Evolutionary conservation across 1,140 invertebrate genomes (phyloP).

Genomic region (Lamellibrachia luymesi): DNA sequence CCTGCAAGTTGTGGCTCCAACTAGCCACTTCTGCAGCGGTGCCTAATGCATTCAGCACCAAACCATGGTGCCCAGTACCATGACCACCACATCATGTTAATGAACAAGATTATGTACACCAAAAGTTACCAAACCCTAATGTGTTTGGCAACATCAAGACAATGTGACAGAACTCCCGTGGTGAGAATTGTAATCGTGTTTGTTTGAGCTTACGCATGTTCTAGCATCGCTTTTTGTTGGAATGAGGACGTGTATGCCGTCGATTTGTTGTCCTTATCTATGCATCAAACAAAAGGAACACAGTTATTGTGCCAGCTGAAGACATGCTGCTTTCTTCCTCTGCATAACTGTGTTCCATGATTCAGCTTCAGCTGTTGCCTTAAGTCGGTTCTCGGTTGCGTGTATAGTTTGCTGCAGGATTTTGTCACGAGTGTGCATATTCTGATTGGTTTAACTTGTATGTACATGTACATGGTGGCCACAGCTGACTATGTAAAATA

Average conservation of each 20-base stretch:
- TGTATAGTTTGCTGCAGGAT: constrained; percentile 1
- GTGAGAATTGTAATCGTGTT: neutral
- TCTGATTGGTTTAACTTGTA: constrained; percentile 1
- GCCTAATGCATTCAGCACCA: no score
- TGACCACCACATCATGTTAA: neutral
- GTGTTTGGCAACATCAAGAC: neutral
- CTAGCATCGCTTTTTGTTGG: neutral
- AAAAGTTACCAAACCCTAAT: neutral
- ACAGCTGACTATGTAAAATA: neutral
- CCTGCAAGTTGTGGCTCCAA: no score
- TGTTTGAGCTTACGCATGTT: neutral
- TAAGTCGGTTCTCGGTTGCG: neutral
- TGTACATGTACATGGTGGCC: neutral
- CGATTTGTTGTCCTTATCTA: neutral
- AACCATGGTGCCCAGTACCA: no score
- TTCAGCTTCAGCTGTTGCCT: neutral
- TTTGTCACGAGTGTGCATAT: neutral
- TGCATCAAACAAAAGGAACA: neutral
- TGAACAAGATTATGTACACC: neutral
- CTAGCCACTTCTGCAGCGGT: no score
- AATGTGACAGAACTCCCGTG: neutral
- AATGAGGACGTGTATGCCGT: neutral
- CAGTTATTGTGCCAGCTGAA: neutral
- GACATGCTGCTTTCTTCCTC: neutral
- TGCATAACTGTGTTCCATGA: neutral